Evolutionary conservation across 2,113 vertebrate species (phyloP).

Genomic region (Fulmarus glacialis): DNA sequence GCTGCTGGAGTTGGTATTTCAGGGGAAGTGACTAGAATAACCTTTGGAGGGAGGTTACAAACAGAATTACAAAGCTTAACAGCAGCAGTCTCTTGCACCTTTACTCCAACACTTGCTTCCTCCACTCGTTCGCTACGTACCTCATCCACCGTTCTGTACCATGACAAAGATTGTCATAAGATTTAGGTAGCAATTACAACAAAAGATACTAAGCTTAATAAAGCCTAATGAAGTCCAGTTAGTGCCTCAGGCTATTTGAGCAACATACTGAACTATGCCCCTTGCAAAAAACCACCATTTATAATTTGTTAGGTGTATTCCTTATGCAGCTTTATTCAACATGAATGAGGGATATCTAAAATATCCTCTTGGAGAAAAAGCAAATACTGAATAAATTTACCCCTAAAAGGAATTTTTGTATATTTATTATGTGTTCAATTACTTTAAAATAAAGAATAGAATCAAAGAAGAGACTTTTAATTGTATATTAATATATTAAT

Average conservation of each 20-base stretch:
- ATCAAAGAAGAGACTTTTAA: background rate
- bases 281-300: background rate
- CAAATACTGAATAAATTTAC: background rate
- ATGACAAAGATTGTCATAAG: background rate
- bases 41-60: background rate
- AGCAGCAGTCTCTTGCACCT: background rate
- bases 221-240: background rate
- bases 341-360: background rate
- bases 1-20: background rate
- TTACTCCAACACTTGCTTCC: background rate
- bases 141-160: background rate
- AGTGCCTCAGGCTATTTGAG: background rate
- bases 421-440: background rate
- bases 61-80: background rate
- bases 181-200: background rate
- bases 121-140: fast-evolving
- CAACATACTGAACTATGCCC: background rate
- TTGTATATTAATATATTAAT: background rate
- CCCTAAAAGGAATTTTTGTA: background rate
- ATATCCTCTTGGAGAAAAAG: background rate
- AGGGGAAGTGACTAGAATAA: background rate
- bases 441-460: background rate
- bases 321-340: background rate
- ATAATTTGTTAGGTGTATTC: background rate
- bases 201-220: background rate